Evolutionary conservation across 2,888 invertebrate genomes (phyloP).

Genomic region (Zaprionus lineosus): DNA sequence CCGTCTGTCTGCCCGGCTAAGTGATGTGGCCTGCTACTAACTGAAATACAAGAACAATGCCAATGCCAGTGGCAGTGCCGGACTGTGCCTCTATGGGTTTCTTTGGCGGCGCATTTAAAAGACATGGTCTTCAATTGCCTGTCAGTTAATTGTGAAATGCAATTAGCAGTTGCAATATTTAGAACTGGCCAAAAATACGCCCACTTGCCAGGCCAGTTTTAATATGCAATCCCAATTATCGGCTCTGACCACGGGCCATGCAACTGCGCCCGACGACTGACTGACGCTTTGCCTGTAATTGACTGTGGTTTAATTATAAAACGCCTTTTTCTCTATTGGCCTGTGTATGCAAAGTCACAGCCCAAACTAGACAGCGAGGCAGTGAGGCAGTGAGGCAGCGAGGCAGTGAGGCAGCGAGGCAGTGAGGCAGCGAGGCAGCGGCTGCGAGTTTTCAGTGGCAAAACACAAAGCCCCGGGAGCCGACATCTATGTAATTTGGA

Average conservation of each 20-base stretch:
- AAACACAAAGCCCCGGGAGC: neutral
- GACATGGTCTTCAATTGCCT: constrained; percentile 42
- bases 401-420: no score
- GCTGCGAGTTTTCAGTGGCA: neutral
- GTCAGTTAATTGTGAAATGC: constrained; percentile 73
- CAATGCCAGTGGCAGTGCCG: neutral
- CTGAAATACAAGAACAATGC: constrained; percentile 2
- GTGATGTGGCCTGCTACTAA: constrained; percentile 43
- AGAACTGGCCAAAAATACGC: constrained; percentile 42
- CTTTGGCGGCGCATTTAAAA: constrained; percentile 63
- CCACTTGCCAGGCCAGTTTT: constrained; percentile 55
- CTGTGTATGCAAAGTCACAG: constrained; percentile 64
- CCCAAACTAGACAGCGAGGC: constrained; percentile 30
- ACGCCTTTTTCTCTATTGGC: constrained; percentile 64
- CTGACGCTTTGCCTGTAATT: constrained; percentile 79
- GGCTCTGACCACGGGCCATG: constrained; percentile 50
- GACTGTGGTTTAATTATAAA: constrained; percentile 79
- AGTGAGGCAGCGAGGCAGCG: no score
- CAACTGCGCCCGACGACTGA: constrained; percentile 33
- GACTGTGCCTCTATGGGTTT: constrained; percentile 3
- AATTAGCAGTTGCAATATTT: constrained; percentile 55
- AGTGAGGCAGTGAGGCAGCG: no score
- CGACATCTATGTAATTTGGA: constrained; percentile 58
- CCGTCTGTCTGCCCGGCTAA: constrained; percentile 51
- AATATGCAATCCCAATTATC: constrained; percentile 75